Evolutionary conservation across 1,140 invertebrate genomes (phyloP), one percentile per base, ranked within the genome.

Genomic region (Cardiocondyla obscurior): DNA sequence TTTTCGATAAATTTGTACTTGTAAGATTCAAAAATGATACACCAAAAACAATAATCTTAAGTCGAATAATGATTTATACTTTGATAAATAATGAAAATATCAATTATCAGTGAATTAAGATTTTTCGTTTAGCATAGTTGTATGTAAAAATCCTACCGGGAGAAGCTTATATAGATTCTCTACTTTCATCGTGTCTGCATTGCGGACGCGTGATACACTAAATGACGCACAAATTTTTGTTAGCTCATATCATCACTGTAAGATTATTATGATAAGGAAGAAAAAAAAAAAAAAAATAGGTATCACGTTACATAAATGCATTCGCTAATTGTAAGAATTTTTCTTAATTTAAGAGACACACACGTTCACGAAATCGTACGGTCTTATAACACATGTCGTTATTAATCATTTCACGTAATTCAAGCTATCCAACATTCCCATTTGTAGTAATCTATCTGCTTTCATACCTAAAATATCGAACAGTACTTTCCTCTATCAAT

Each of bases 151-250:
- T 67, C 72, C 30, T 62, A 10, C 39, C 39, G 14, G n/a, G 12
- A 33, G 25, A 74, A 74, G 55, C 14, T 60, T 62, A 22, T 72
- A 51, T 14, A 10, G 16, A 30, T 33, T n/a, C 28, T 65, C 30
- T 30, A 39, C 73, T 49, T 77, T 74, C 36, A 67, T n/a, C 2
- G 6, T 22, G 33, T 53, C 10, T 7, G 30, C 57, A n/a, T n/a
- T n/a, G 16, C 16, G 22, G 39, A 25, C 46, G 44, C 60, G 67
- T 33, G 74, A 77, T 39, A 53, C 53, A 65, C 51, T 28, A 77
- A 51, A 65, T 22, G 58, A 77, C 74, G 74, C 74, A 77, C 74
- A 77, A 77, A 77, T 67, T 67, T 67, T 67, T 39, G 44, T 65
- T 77, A 10, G 30, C 16, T 44, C 42, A 12, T 62, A 42, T 25